These are phyloP conservation scores for Hesperophylax magnus DNA, from an alignment of 1,140 invertebrate species.

Conservation along the genomic window DNA sequence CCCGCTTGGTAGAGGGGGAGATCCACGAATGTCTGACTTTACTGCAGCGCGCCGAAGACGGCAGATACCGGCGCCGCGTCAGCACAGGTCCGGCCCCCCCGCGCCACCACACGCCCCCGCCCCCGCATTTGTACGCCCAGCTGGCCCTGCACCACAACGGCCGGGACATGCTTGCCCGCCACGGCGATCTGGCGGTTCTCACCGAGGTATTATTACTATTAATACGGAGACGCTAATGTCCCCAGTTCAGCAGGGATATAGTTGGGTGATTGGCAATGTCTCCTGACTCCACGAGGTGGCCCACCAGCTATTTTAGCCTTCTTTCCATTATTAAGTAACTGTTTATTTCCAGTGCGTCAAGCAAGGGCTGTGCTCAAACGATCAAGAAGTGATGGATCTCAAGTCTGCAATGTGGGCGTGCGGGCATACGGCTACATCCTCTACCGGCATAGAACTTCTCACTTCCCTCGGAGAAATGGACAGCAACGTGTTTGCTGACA, in stretches of 20 bases:
- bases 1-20: constrained; percentile 88
- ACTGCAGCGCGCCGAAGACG: constrained; percentile 86
- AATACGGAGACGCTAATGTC: too few species aligned
- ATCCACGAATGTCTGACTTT: constrained; percentile 90
- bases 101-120: constrained; percentile 70
- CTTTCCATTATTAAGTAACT: neutral
- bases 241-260: too few species aligned
- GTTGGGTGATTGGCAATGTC: too few species aligned
- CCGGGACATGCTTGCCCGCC: constrained; percentile 74
- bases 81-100: constrained; percentile 61
- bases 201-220: constrained; percentile 61
- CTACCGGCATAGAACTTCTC: constrained; percentile 81
- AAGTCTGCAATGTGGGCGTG: constrained; percentile 94
- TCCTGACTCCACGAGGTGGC: too few species aligned
- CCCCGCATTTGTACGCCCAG: constrained; percentile 92
- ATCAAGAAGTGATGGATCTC: constrained; percentile 79
- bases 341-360: constrained; percentile 62
- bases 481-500: constrained; percentile 80
- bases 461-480: constrained; percentile 83
- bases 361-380: constrained; percentile 71
- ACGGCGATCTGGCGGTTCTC: constrained; percentile 65
- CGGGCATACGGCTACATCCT: constrained; percentile 85
- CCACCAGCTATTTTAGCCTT: too few species aligned
- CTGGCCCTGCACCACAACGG: constrained; percentile 85
- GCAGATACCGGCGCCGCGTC: constrained; percentile 79